Percentiles rank a stretch among this genome's conserved stretches.
These are phyloP conservation scores for Tipula unca DNA, from an alignment of 2,888 invertebrate genomes.

Conservation along the genomic window DNA sequence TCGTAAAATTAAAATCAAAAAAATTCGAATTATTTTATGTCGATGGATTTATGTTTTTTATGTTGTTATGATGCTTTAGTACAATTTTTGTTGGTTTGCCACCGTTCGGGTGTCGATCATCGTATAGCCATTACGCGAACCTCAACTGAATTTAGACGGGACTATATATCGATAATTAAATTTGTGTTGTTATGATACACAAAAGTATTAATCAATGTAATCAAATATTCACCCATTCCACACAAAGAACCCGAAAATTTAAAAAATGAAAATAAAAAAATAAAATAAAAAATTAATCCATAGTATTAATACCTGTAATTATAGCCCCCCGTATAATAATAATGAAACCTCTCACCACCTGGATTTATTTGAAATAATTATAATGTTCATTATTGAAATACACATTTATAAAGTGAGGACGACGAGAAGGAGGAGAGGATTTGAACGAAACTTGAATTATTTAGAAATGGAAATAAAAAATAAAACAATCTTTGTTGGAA, in stretches of 20 bases:
- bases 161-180: not conserved
- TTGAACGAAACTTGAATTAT: not conserved
- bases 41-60: too few species aligned
- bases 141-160: not conserved
- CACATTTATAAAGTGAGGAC: not conserved
- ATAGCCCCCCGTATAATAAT: not conserved
- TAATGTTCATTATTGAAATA: not conserved
- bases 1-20: too few species aligned
- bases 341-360: not conserved
- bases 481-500: not conserved
- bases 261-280: not conserved
- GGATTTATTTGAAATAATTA: slow-evolving; percentile 14
- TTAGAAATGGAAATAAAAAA: not conserved
- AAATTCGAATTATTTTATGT: too few species aligned
- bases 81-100: too few species aligned
- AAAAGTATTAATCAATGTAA: not conserved
- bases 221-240: not conserved
- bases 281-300: not conserved
- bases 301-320: not conserved
- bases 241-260: not conserved
- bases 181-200: not conserved
- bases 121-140: too few species aligned
- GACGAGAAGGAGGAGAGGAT: not conserved
- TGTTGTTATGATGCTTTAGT: too few species aligned
- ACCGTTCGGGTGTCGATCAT: too few species aligned